Evolutionary conservation across 1,140 invertebrate species (phyloP).

Genomic region (Drosophila subpulchrella): DNA sequence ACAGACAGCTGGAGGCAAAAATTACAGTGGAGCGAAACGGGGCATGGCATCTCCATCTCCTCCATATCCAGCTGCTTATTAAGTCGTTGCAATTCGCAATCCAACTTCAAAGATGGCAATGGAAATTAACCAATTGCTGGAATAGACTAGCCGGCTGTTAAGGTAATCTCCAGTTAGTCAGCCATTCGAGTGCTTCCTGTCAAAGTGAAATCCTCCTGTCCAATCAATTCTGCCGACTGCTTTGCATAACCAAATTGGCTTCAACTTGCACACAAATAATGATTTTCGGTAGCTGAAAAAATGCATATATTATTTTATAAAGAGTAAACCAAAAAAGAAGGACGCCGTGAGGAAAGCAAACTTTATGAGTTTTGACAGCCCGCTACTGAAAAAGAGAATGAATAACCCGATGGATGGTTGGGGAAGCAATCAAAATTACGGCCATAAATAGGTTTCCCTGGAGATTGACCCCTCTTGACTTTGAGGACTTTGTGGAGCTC

Average conservation of each 20-base stretch:
- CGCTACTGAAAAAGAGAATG: constrained; percentile 19
- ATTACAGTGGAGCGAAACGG: constrained; percentile 38
- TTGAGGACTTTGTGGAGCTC: neutral
- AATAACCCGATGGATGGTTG: constrained; percentile 29
- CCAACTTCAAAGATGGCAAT: constrained; percentile 65
- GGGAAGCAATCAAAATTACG: constrained; percentile 68
- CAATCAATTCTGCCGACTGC: constrained; percentile 35
- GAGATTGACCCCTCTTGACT: constrained; percentile 2
- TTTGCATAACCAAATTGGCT: constrained; percentile 52
- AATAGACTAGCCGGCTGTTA: constrained; percentile 43
- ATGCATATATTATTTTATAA: constrained; percentile 18
- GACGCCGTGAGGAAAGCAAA: constrained; percentile 63
- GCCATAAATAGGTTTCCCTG: constrained; percentile 65
- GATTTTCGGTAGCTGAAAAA: constrained; percentile 60
- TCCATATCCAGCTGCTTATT: constrained; percentile 62
- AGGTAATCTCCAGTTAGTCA: constrained; percentile 41
- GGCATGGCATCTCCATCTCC: neutral
- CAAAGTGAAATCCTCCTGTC: constrained; percentile 14
- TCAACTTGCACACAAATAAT: constrained; percentile 33
- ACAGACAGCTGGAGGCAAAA: constrained; percentile 58
- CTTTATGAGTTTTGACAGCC: constrained; percentile 64
- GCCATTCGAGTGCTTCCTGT: constrained; percentile 42
- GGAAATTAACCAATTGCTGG: constrained; percentile 36
- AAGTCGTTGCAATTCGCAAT: constrained; percentile 60
- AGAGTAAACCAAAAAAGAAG: constrained; percentile 29